These are phyloP conservation scores for Azemiops feae DNA, from an alignment of 2,113 vertebrate species.

Conservation along the genomic window DNA sequence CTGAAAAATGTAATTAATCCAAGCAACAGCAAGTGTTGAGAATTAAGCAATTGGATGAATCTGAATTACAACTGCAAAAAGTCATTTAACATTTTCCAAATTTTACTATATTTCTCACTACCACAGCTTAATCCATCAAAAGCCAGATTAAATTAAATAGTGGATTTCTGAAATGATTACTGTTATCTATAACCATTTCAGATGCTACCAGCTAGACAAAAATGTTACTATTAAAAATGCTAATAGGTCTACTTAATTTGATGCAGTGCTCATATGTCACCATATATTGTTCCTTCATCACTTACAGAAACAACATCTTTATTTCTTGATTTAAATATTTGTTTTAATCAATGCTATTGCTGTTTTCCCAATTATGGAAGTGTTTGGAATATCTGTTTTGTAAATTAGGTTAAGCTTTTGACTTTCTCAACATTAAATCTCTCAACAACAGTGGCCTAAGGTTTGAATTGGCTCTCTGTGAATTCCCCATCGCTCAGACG, in stretches of 20 bases:
- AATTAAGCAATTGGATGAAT: constrained; percentile 7
- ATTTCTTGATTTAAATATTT: neutral
- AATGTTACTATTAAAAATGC: constrained; percentile 25
- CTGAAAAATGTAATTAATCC: neutral
- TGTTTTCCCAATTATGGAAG: neutral
- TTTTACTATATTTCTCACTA: constrained; percentile 24
- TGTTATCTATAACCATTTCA: constrained; percentile 29
- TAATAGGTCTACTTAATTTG: neutral
- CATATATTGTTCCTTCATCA: neutral
- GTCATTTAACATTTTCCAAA: constrained; percentile 15
- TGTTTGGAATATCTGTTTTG: neutral
- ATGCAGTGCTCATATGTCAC: neutral
- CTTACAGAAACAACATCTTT: neutral
- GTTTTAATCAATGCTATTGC: neutral
- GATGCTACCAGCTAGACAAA: neutral
- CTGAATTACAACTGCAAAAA: constrained; percentile 25
- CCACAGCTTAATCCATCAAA: constrained; percentile 37
- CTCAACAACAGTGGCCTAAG: neutral
- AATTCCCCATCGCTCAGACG: neutral
- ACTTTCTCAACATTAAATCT: neutral
- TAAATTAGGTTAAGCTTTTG: neutral
- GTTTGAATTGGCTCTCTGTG: neutral
- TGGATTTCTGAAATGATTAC: constrained; percentile 26
- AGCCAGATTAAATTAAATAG: constrained; percentile 32
- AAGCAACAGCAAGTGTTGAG: neutral